Evolutionary conservation across 23 tunicate genomes (phyloP).

Genomic region (Diplosoma virens): DNA sequence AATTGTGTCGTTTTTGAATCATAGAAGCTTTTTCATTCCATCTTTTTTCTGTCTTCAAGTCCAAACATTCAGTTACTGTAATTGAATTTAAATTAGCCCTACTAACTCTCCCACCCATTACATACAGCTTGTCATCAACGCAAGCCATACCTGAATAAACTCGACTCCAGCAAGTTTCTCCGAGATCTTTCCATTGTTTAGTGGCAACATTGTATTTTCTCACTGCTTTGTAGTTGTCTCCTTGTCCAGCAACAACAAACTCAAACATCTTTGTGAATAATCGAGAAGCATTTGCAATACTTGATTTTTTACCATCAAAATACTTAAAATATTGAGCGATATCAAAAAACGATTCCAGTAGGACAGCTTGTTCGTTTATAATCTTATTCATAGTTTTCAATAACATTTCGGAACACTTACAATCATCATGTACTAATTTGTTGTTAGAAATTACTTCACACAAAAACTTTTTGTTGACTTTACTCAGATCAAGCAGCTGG

Average conservation of each 20-base stretch:
- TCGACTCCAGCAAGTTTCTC: background rate
- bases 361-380: background rate
- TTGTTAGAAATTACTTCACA: background rate
- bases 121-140: background rate
- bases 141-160: background rate
- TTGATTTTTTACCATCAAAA: background rate
- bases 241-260: too few relatives aligned
- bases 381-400: background rate
- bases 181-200: background rate
- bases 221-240: background rate
- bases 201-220: background rate
- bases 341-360: too few relatives aligned
- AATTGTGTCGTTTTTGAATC: background rate
- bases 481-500: background rate
- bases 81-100: background rate
- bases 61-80: background rate
- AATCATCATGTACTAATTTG: background rate
- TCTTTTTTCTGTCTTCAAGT: background rate
- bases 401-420: background rate
- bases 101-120: too few relatives aligned
- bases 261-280: too few relatives aligned
- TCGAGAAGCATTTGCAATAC: too few relatives aligned
- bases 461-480: background rate
- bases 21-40: background rate
- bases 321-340: too few relatives aligned